These are phyloP conservation scores for Himantopus leucocephalus DNA, from an alignment of 2,113 vertebrate species.

Conservation along the genomic window DNA sequence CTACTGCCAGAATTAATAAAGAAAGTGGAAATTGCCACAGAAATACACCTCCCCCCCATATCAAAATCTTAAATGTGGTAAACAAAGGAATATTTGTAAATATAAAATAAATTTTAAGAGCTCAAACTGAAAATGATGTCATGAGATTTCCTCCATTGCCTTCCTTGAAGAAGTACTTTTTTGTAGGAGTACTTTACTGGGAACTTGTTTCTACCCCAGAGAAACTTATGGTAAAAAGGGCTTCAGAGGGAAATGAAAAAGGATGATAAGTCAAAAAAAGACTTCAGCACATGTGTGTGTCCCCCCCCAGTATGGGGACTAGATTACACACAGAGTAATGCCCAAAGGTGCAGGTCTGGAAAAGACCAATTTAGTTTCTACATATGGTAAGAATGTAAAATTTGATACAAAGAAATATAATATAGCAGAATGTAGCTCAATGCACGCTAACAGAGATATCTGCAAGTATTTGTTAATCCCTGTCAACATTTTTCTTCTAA, in stretches of 20 bases:
- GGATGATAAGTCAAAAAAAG: neutral
- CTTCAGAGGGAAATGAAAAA: neutral
- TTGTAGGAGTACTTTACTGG: neutral
- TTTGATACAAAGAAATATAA: neutral
- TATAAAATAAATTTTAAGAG: neutral
- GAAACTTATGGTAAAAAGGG: neutral
- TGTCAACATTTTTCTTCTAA: neutral
- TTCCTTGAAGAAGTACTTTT: neutral
- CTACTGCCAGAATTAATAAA: neutral
- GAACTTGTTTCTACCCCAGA: neutral
- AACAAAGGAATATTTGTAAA: neutral
- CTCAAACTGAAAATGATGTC: neutral
- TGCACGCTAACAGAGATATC: neutral
- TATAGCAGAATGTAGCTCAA: neutral
- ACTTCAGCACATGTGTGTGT: rapidly evolving
- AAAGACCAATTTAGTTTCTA: neutral
- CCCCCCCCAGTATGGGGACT: rapidly evolving
- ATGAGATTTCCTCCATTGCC: neutral
- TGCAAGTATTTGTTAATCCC: neutral
- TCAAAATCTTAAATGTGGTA: neutral
- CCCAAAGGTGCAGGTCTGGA: neutral
- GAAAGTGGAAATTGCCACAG: neutral
- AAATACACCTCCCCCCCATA: neutral
- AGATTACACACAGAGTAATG: neutral
- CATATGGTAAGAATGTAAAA: neutral